Conservation (phyloP, 2,113 vertebrate species). For the Calidris pygmaea region DNA sequence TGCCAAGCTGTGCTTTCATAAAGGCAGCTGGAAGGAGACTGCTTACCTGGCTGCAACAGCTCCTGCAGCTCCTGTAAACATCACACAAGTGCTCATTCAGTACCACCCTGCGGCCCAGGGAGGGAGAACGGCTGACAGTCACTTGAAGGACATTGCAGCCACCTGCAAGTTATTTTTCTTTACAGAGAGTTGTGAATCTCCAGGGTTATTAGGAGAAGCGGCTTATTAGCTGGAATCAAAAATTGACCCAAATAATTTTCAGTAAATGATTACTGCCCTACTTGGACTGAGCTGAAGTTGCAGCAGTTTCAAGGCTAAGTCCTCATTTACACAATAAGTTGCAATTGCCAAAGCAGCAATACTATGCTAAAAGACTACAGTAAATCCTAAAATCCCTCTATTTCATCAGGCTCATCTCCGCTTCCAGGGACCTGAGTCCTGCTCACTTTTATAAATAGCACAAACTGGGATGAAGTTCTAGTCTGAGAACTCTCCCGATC, state of each 20-base stretch:
- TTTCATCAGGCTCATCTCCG: not conserved
- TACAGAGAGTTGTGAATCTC: not conserved
- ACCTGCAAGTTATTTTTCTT: slow-evolving; percentile 34
- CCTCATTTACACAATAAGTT: not conserved
- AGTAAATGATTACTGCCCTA: slow-evolving; percentile 14
- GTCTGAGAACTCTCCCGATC: not conserved
- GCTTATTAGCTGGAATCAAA: slow-evolving; percentile 8
- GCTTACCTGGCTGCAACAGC: not conserved
- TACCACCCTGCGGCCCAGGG: not conserved
- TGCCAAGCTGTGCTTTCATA: not conserved
- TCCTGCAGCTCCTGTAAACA: not conserved
- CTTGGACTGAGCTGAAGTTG: slow-evolving; percentile 22
- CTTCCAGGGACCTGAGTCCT: not conserved
- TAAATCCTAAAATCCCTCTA: slow-evolving; percentile 40
- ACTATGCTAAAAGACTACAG: not conserved
- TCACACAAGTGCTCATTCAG: not conserved
- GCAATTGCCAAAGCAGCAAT: not conserved
- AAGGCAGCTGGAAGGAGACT: not conserved
- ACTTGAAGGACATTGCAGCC: slow-evolving; percentile 22
- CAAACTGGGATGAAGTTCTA: not conserved
- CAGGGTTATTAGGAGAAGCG: not conserved
- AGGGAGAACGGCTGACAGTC: not conserved
- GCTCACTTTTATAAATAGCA: not conserved
- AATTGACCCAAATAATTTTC: slow-evolving; percentile 30
- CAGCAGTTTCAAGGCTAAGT: slow-evolving; percentile 34